Base-by-base conservation (phyloP, 2,888 invertebrate species). In the Acanthococcus lagerstroemiae region DNA sequence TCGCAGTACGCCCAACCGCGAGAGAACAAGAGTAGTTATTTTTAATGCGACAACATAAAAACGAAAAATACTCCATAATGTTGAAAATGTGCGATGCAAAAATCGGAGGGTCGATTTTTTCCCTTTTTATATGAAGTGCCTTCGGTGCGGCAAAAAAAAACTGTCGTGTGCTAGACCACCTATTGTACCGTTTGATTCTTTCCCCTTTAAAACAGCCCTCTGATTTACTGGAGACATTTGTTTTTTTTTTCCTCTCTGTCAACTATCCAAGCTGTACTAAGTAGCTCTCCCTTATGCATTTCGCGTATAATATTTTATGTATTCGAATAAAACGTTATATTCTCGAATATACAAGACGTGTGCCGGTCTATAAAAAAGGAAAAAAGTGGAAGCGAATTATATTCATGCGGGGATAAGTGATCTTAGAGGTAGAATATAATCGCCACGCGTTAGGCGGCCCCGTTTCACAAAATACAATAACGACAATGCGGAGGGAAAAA, bases 221-320 rank as follows among this genome's bases (percentile, higher is more conserved):
- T 63, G 63, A 63, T 63, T 63, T 63, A 63, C 63, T 63, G 63
- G 54, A 63, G 63, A 63, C 63, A 63, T 63, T 63, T 63, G 63
- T 63, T 63, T 63, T 63, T 63, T 63, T n/a, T n/a, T n/a, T n/a
- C n/a, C n/a, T n/a, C n/a, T 61, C 61, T 63, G 63, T 63, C 63
- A 63, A 63, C 63, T 44, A 63, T 63, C 54, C 63, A 63, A 54
- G 52, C 63, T 63, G 63, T 63, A 52, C 54, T 63, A 63, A 63
- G 63, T 63, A 63, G 63, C 63, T 50, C 63, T 63, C 63, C 63
- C 63, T 63, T 54, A 52, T 52, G 52, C 30, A 37, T 37, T 37
- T 37, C 37, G 37, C 37, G 37, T 37, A n/a, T n/a, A n/a, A n/a
- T n/a, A n/a, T n/a, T n/a, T n/a, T n/a, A n/a, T n/a, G 37, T 37